These are phyloP conservation scores for Crocuta crocuta DNA, from an alignment of 2,113 vertebrate species.

Conservation along the genomic window DNA sequence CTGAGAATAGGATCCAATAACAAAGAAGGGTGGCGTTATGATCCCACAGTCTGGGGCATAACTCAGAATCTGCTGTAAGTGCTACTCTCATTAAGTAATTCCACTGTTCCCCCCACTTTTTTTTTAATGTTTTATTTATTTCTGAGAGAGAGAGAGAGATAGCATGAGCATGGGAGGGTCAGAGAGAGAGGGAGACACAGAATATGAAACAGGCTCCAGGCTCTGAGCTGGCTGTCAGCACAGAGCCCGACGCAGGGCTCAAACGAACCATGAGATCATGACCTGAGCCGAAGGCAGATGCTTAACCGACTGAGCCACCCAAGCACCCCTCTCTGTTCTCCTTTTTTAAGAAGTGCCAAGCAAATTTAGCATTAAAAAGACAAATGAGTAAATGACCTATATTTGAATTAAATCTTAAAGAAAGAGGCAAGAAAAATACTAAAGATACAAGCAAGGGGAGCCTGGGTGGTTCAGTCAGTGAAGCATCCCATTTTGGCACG, in stretches of 20 bases:
- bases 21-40: background rate
- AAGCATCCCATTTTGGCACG: background rate
- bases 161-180: too few species aligned
- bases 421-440: background rate
- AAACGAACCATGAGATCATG: too few species aligned
- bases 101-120: background rate
- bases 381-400: background rate
- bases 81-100: constrained; percentile 38
- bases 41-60: background rate
- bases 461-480: background rate
- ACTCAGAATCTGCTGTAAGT: background rate
- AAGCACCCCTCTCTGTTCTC: background rate
- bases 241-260: too few species aligned
- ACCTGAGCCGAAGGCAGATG: too few species aligned
- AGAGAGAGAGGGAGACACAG: too few species aligned
- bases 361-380: constrained; percentile 41
- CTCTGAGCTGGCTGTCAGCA: too few species aligned
- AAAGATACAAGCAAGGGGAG: background rate
- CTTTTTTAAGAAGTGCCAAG: constrained; percentile 40
- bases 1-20: background rate
- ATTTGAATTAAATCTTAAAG: constrained; percentile 51
- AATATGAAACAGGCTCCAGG: too few species aligned
- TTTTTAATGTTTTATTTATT: too few species aligned
- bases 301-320: too few species aligned
- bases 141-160: too few species aligned